Percentiles rank a stretch among this genome's conserved stretches.
These are phyloP conservation scores for Catocala fraxini DNA, from an alignment of 2,888 invertebrate species.

Conservation along the genomic window DNA sequence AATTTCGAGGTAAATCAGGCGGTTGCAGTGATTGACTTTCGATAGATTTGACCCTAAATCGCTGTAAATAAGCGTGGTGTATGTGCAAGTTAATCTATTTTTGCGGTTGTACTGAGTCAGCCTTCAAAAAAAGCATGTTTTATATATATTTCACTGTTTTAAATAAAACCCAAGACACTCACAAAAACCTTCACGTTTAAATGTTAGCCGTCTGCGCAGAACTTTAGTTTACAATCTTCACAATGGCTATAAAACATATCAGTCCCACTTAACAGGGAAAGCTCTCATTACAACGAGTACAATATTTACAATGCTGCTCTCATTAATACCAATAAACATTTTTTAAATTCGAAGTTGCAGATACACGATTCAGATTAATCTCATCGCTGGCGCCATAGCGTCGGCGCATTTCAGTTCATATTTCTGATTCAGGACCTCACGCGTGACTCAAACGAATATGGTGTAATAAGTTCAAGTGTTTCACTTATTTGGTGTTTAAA, in stretches of 20 bases:
- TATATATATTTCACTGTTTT: background rate
- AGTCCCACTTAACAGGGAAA: slow-evolving; percentile 33
- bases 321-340: slow-evolving; percentile 61
- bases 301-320: slow-evolving; percentile 54
- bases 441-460: slow-evolving; percentile 51
- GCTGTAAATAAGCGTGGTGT: no score
- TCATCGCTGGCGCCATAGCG: slow-evolving; percentile 71
- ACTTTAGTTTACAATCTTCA: slow-evolving; percentile 9
- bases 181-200: slow-evolving; percentile 1
- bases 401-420: slow-evolving; percentile 74
- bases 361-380: slow-evolving; percentile 72
- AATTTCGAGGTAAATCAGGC: no score
- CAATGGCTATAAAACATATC: slow-evolving; percentile 14
- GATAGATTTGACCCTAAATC: no score
- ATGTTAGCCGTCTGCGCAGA: background rate
- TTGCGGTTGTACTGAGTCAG: no score
- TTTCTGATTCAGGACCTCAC: slow-evolving; percentile 76
- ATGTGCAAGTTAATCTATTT: no score
- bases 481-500: slow-evolving; percentile 38
- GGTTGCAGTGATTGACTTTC: no score
- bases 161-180: background rate
- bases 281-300: slow-evolving; percentile 44
- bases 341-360: slow-evolving; percentile 65
- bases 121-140: no score
- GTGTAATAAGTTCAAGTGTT: slow-evolving; percentile 44